Evolutionary conservation across 2,113 vertebrate genomes (phyloP).

Genomic region (Eudyptes chrysolophus): DNA sequence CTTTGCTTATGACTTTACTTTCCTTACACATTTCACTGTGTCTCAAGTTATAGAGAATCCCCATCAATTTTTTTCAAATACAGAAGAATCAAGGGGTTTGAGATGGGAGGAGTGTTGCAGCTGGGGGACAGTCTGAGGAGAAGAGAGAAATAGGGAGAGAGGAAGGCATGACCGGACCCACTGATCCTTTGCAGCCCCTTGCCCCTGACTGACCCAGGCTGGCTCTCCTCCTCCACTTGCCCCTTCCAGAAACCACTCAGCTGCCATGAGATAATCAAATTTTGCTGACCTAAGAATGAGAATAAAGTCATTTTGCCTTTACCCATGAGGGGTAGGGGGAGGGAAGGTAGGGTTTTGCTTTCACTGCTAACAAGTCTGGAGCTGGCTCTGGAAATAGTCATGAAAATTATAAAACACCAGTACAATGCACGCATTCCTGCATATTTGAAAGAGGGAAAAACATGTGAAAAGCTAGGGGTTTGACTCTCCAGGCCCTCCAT

Average conservation of each 20-base stretch:
- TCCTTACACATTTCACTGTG: not conserved
- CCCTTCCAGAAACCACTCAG: not conserved
- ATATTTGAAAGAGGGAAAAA: constrained; percentile 22
- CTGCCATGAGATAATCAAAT: not conserved
- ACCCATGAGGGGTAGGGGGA: not conserved
- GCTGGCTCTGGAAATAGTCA: not conserved
- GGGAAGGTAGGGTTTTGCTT: not conserved
- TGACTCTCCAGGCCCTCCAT: not conserved
- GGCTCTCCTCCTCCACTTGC: not conserved
- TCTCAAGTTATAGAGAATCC: not conserved
- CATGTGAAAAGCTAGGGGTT: not conserved
- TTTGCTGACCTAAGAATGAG: not conserved
- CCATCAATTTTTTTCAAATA: not conserved
- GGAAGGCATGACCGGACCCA: not conserved
- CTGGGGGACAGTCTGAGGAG: not conserved
- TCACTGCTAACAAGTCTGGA: not conserved
- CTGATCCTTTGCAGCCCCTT: not conserved
- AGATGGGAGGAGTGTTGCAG: not conserved
- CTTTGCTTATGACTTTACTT: not conserved
- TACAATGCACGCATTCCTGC: constrained; percentile 19
- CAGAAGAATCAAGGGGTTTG: not conserved
- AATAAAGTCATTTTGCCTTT: not conserved
- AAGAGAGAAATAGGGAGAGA: not conserved
- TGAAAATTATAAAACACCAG: constrained; percentile 25
- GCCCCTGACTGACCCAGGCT: not conserved